Evolutionary conservation across 2,888 invertebrate species (phyloP), one percentile per base, ranked within the genome.

Genomic region (Nephrotoma guestfalica): DNA sequence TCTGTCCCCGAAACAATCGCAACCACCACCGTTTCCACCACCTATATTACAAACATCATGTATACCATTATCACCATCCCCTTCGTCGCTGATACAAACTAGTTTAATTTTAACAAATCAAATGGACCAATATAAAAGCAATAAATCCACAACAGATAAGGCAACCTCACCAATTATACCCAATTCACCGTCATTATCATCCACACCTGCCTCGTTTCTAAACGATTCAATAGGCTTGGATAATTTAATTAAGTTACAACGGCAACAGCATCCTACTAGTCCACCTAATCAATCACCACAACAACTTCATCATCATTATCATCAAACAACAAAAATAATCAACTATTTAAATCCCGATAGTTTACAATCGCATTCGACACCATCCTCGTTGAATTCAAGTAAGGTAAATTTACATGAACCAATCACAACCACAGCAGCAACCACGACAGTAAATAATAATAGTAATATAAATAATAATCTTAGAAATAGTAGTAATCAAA

Each of bases 71-170:
- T 30, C 30, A 9, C 30, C 71, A 71, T 71, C 71, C 2, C 30
- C 71, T 9, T 71, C 71, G 30, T 71, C 71, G 30, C 30, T 30
- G 30, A 71, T 71, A 71, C 18, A 71, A 71, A 18, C 71, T 71
- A 71, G 30, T 71, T 71, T 71, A 71, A 30, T 71, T 71, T 71
- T 71, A 71, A 86, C 86, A 47, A 86, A 43, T 45, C 43, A 86
- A 45, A 51, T 57, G 86, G 86, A 86, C 86, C 86, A 86, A 86
- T n/a, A 86, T 41, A 57, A 43, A 51, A 86, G 41, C 57, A 86
- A 86, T 86, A 86, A 86, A 41, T 57, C 57, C 40, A 43, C 47
- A 41, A 86, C 40, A 45, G 47, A 86, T 86, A 57, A 41, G 15
- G 15, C 57, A 86, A 86, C 86, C 51, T 15, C 57, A 86, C 40